A percentile compares a stretch with the other conserved stretches of the same genome.
Conservation (phyloP, 2,888 invertebrate species). For the Chymomyza procnemis region DNA sequence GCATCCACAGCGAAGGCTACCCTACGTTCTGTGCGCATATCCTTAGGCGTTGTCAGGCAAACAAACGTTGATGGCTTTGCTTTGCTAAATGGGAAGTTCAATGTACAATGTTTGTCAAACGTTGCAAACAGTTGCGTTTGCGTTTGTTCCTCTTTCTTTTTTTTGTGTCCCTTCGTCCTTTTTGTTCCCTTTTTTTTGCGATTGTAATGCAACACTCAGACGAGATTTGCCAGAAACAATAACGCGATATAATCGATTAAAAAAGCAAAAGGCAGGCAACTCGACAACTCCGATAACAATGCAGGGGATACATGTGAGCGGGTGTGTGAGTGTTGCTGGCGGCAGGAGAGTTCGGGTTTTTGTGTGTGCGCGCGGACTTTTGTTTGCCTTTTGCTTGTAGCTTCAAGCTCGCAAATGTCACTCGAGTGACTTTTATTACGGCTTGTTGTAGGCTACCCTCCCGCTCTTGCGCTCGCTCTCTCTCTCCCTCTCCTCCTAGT, state of each 20-base stretch:
- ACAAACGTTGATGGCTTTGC: neutral
- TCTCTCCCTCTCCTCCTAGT: neutral
- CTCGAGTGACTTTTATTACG: constrained; percentile 72
- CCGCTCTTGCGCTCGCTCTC: neutral
- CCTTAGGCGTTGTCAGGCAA: neutral
- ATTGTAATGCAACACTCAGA: constrained; percentile 56
- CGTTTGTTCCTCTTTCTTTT: constrained; percentile 2
- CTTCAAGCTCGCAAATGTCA: constrained; percentile 72
- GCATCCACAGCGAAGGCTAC: too few species aligned
- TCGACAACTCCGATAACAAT: constrained; percentile 20
- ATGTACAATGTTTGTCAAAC: constrained; percentile 56
- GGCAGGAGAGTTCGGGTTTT: constrained; percentile 3
- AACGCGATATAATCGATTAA: constrained; percentile 66
- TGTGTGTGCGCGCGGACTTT: constrained; percentile 27
- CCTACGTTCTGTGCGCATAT: neutral
- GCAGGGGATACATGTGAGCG: neutral
- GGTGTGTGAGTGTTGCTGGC: too few species aligned
- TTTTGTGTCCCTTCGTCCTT: neutral
- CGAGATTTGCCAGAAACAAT: constrained; percentile 66
- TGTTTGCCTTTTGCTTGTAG: constrained; percentile 63
- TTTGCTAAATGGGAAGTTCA: constrained; percentile 55
- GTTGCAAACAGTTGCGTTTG: constrained; percentile 40
- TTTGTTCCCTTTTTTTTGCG: neutral
- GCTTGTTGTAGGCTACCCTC: constrained; percentile 25
- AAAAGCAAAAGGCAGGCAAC: constrained; percentile 30